These are phyloP conservation scores for Eulemur mongoz DNA, from an alignment of 2,797 vertebrate genomes.

Conservation along the genomic window DNA sequence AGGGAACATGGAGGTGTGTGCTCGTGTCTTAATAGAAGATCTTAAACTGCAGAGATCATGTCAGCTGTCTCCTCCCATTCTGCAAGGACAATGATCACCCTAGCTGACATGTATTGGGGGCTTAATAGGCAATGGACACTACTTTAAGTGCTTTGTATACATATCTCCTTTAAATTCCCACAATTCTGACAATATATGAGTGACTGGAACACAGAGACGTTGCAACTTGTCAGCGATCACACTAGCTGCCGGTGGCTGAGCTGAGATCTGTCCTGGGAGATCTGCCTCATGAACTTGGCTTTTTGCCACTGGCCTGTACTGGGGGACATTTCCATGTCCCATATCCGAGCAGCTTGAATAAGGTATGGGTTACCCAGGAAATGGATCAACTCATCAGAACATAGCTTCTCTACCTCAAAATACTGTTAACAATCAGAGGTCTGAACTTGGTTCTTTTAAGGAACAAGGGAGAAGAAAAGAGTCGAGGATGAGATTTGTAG, in stretches of 20 bases:
- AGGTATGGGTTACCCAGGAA: background rate
- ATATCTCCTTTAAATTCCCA: background rate
- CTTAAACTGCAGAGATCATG: background rate
- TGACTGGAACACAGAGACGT: background rate
- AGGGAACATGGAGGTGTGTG: background rate
- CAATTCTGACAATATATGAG: background rate
- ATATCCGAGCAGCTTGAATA: background rate
- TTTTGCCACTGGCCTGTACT: background rate
- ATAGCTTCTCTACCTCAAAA: background rate
- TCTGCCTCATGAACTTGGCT: background rate
- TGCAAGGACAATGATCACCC: background rate
- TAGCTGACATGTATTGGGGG: background rate
- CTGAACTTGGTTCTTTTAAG: slow-evolving; percentile 48
- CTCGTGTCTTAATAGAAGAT: too few species aligned
- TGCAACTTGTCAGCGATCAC: background rate
- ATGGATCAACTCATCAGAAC: background rate
- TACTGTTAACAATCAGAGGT: slow-evolving; percentile 47
- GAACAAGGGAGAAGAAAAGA: background rate
- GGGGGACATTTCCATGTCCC: background rate
- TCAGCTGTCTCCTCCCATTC: background rate
- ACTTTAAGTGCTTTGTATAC: background rate
- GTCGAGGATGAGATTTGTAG: slow-evolving; percentile 49
- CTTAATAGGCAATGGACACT: background rate
- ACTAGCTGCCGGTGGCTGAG: background rate
- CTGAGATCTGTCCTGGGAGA: background rate